Base-by-base conservation (phyloP, 2,888 invertebrate genomes). In the Pandemis cinnamomeana region DNA sequence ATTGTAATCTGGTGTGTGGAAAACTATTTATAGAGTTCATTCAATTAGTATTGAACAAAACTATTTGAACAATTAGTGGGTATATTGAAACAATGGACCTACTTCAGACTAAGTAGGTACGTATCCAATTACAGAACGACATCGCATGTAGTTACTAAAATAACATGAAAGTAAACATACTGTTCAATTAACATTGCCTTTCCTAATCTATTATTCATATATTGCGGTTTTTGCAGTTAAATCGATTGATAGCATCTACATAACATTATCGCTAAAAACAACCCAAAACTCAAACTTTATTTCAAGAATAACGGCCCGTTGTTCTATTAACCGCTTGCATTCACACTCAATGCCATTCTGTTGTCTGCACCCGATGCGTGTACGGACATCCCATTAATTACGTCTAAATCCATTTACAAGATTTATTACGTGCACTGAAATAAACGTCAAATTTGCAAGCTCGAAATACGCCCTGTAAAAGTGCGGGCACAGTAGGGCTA, bases 351-450 rank as follows among this genome's bases (percentile, higher is more conserved):
- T 85, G 87, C 89, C 89, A 89, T 91, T 88, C 89, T 89, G 90
- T 85, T 88, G 88, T 81, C 84, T 84, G 82, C 74, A 71, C 67
- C 61, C 74, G 61, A 74, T 55, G 71, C 71, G 87, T 89, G 86
- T 88, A 87, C 87, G 87, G 88, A 88, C 89, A 86, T 77, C 84
- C 87, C 89, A 90, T 92, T 91, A 91, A 92, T 92, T 91, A 91
- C 90, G 79, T 75, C 84, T 84, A 83, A 88, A 90, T 90, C 88
- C 90, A 88, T 92, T 91, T 88, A 88, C 84, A 85, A 89, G 91
- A 92, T 92, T 91, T 90, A 92, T 91, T 84, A 86, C 85, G 86
- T 89, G 51, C 46, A 51, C 69, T 62, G 58, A 55, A 68, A 69
- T 53, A 41, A 36, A 46, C 44, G 27, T 61, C 41, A 69, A 70